These are phyloP conservation scores for Phyllotis vaccarum DNA, from an alignment of 2,797 vertebrate species.

Conservation along the genomic window DNA sequence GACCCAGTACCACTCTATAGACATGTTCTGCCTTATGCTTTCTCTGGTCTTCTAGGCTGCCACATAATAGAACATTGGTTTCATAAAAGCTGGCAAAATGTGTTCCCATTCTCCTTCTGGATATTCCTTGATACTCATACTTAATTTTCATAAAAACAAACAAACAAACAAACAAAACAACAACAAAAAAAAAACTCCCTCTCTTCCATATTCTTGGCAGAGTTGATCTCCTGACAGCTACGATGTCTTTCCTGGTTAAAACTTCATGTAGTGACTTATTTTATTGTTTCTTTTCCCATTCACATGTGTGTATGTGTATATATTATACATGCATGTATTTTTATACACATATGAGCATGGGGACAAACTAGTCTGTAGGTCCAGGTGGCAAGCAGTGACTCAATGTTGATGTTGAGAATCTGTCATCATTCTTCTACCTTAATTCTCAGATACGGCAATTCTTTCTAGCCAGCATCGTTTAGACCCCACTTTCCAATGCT, in stretches of 20 bases:
- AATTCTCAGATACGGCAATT: not conserved
- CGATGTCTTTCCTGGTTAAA: not conserved
- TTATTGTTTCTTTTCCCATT: not conserved
- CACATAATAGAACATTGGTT: not conserved
- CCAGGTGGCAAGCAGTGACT: too few relatives aligned
- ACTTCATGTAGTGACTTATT: not conserved
- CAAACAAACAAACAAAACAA: too few relatives aligned
- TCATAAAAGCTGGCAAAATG: constrained; percentile 12
- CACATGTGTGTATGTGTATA: not conserved
- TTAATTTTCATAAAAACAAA: not conserved
- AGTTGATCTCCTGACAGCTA: not conserved
- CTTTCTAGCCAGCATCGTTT: not conserved
- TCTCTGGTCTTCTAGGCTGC: not conserved
- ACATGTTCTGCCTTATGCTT: not conserved
- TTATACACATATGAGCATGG: not conserved
- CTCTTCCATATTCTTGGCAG: not conserved
- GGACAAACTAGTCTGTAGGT: not conserved
- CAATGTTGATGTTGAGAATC: not conserved
- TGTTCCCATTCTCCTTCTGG: constrained; percentile 37
- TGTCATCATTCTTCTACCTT: not conserved
- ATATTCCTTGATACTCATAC: not conserved
- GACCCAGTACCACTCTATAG: accelerated
- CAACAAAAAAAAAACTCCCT: not conserved
- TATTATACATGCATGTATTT: not conserved
- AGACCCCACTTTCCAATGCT: not conserved